Conservation (phyloP, 2,797 vertebrate genomes). For the Sphenodon punctatus region DNA sequence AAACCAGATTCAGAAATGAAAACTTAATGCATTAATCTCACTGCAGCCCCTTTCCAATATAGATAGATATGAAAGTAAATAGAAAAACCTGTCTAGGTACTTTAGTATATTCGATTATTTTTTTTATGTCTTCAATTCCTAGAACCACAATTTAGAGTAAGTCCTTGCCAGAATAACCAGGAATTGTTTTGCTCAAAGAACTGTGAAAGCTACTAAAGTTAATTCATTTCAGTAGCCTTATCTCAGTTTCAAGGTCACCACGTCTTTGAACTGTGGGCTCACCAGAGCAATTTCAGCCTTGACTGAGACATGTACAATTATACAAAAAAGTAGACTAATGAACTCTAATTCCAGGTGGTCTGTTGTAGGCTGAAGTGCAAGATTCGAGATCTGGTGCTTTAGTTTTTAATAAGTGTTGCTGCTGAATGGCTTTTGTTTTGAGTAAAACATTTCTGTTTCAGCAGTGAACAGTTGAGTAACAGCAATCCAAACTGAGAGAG, state of each 20-base stretch:
- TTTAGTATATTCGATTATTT: slow-evolving; percentile 53
- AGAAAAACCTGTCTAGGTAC: slow-evolving; percentile 51
- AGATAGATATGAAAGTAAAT: slow-evolving; percentile 61
- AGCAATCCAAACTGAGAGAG: too few species aligned
- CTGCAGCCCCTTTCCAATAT: slow-evolving; percentile 46
- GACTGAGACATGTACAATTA: slow-evolving; percentile 4
- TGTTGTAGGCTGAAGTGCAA: background rate
- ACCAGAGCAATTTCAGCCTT: background rate
- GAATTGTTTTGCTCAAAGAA: slow-evolving; percentile 67
- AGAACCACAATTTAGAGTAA: slow-evolving; percentile 56
- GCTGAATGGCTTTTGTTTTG: too few species aligned
- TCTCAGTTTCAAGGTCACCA: slow-evolving; percentile 46
- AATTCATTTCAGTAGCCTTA: slow-evolving; percentile 46
- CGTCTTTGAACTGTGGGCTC: slow-evolving; percentile 18
- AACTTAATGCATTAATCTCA: slow-evolving; percentile 63
- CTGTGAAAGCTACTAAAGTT: slow-evolving; percentile 56
- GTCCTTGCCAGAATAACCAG: slow-evolving; percentile 38
- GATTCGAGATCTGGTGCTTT: background rate
- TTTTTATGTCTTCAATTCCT: slow-evolving; percentile 42
- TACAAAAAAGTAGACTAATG: background rate
- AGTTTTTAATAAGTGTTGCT: background rate
- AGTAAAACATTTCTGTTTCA: too few species aligned
- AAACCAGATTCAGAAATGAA: slow-evolving; percentile 60
- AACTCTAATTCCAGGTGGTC: slow-evolving; percentile 4
- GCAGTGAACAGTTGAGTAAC: too few species aligned